Conservation (phyloP, 2,888 invertebrate species). For the Bedellia somnulentella region DNA sequence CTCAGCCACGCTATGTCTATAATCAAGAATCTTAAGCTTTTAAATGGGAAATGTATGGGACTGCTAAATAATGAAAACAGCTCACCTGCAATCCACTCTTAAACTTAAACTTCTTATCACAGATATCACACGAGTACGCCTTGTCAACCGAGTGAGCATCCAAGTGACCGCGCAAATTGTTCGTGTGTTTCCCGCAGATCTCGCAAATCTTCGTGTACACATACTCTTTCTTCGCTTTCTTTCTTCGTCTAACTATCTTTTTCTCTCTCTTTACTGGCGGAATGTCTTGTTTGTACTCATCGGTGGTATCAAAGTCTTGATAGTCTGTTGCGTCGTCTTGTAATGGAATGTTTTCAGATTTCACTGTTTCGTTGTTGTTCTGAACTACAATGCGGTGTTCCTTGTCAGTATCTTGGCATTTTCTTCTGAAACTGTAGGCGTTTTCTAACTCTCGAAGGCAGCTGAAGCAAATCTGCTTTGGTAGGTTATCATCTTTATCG, state of each 20-base stretch:
- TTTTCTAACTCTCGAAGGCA: conserved; percentile 40
- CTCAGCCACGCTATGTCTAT: too few species aligned
- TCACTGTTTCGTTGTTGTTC: not conserved
- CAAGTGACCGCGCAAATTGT: conserved; percentile 38
- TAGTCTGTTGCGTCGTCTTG: conserved; percentile 16
- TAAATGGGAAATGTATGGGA: too few species aligned
- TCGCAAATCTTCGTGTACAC: conserved; percentile 51
- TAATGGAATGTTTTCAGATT: conserved; percentile 5
- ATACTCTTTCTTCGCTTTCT: conserved; percentile 27
- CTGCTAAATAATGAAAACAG: too few species aligned
- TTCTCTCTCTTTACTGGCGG: conserved; percentile 13
- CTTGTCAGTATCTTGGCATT: conserved; percentile 42
- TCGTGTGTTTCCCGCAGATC: conserved; percentile 44
- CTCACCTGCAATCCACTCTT: conserved; percentile 47
- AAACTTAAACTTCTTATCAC: conserved; percentile 51
- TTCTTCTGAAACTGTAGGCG: conserved; percentile 45
- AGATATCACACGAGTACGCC: conserved; percentile 40
- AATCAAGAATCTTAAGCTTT: too few species aligned
- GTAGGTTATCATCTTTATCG: conserved; percentile 32
- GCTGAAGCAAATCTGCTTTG: conserved; percentile 34
- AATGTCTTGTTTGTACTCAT: conserved; percentile 12
- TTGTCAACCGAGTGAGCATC: conserved; percentile 40
- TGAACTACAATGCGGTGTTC: too few species aligned
- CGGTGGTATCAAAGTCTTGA: conserved; percentile 12
- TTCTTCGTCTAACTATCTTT: conserved; percentile 15